Conservation (phyloP, 2,888 invertebrate genomes). For the Lasius platythorax region DNA sequence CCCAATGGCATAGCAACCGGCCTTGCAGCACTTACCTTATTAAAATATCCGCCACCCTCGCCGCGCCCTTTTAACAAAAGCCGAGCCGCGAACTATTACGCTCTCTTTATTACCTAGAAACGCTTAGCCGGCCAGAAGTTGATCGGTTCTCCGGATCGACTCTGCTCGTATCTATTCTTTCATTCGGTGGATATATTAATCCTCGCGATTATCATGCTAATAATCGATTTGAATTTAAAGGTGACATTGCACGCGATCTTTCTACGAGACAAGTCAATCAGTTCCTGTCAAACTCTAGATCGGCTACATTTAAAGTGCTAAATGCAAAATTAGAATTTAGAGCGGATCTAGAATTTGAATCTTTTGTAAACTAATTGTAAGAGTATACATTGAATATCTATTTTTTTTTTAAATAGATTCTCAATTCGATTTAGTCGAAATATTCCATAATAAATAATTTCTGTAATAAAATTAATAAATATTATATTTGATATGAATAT, state of each 20-base stretch:
- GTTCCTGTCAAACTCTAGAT: not conserved
- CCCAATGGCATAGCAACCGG: conserved; percentile 81
- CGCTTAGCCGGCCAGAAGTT: conserved; percentile 51
- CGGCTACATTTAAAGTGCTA: not conserved
- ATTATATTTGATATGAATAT: not conserved
- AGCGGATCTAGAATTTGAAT: not conserved
- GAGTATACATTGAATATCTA: not conserved
- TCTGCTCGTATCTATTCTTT: not conserved
- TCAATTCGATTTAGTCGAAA: not conserved
- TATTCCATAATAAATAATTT: not conserved
- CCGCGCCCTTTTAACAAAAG: conserved; percentile 75
- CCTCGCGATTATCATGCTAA: not conserved
- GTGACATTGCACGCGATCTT: not conserved
- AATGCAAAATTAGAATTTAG: too few species aligned
- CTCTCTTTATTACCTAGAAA: conserved; percentile 61
- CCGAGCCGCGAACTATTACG: conserved; percentile 64
- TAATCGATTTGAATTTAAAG: not conserved
- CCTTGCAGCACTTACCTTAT: conserved; percentile 86
- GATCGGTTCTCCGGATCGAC: conserved; percentile 39
- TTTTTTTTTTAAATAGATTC: not conserved
- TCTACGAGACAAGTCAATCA: not conserved
- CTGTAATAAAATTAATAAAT: not conserved
- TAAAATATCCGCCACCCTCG: conserved; percentile 84
- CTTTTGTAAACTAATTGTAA: not conserved
- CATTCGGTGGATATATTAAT: not conserved